A percentile compares a stretch with the other conserved stretches of the same genome.
Conservation (phyloP, 1,140 invertebrate species). For the Belonocnema kinseyi region DNA sequence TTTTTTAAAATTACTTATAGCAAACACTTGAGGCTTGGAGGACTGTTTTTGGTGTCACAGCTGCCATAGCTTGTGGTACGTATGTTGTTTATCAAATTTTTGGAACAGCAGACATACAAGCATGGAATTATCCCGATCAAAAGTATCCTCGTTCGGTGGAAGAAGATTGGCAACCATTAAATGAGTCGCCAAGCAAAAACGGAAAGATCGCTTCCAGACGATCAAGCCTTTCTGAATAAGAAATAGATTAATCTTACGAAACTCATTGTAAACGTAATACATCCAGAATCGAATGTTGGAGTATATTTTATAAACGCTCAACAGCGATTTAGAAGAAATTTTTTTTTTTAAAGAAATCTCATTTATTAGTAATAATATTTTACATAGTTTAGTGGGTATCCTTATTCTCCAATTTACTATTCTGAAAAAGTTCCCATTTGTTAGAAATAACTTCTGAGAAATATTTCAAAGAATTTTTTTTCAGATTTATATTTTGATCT, state of each 20-base stretch:
- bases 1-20: conserved; percentile 69
- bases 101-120: conserved; percentile 79
- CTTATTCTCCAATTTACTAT: neutral
- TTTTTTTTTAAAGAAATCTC: neutral
- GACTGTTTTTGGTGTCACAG: conserved; percentile 82
- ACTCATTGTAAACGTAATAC: neutral
- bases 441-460: neutral
- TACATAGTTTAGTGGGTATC: neutral
- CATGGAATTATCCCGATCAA: conserved; percentile 78
- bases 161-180: conserved; percentile 69
- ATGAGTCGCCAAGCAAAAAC: conserved; percentile 60
- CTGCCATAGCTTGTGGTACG: conserved; percentile 80
- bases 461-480: too few species aligned
- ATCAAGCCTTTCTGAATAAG: conserved; percentile 34
- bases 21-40: conserved; percentile 82
- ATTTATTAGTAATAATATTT: conserved; percentile 1
- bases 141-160: conserved; percentile 65
- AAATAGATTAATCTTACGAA: neutral
- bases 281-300: conserved; percentile 26
- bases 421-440: neutral
- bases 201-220: conserved; percentile 53
- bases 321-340: neutral
- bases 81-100: conserved; percentile 83
- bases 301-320: conserved; percentile 24
- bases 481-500: too few species aligned